Conservation (phyloP, 2,888 invertebrate genomes). For the Chirona hameri region DNA sequence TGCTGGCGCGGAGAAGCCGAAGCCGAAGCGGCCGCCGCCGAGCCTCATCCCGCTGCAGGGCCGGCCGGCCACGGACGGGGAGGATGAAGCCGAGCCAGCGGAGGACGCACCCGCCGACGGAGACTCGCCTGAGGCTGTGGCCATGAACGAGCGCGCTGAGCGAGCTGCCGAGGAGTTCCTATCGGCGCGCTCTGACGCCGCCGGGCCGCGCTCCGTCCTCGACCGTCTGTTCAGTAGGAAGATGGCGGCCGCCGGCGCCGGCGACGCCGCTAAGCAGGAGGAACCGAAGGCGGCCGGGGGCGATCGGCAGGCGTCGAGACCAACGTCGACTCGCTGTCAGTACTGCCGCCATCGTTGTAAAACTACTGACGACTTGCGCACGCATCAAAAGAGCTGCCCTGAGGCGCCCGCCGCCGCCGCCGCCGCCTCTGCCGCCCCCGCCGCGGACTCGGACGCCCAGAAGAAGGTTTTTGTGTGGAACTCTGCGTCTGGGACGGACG, state of each 20-base stretch:
- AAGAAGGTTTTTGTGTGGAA: conserved; percentile 45
- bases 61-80: not conserved
- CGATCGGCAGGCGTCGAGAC: conserved; percentile 13
- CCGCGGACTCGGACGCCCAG: conserved; percentile 32
- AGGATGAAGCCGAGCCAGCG: not conserved
- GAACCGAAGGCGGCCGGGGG: not conserved
- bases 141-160: conserved; percentile 13
- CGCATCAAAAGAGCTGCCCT: conserved; percentile 69
- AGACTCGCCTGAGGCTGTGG: not conserved
- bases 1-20: not conserved
- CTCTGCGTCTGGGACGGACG: conserved; percentile 44
- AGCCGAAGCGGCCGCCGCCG: conserved; percentile 29
- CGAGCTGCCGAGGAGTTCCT: conserved; percentile 22
- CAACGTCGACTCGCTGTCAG: conserved; percentile 70
- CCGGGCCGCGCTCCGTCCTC: not conserved
- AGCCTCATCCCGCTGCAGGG: conserved; percentile 24
- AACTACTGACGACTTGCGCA: conserved; percentile 70
- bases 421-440: conserved; percentile 34
- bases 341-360: conserved; percentile 82
- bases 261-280: not conserved
- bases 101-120: not conserved
- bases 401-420: conserved; percentile 49
- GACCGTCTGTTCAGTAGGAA: conserved; percentile 22
- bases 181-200: not conserved
- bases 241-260: not conserved